phyloP scores from a whole-genome alignment of 30 jellyfish, hydroid and myxozoan genomes.

The Catostylus mosaicus region DNA sequence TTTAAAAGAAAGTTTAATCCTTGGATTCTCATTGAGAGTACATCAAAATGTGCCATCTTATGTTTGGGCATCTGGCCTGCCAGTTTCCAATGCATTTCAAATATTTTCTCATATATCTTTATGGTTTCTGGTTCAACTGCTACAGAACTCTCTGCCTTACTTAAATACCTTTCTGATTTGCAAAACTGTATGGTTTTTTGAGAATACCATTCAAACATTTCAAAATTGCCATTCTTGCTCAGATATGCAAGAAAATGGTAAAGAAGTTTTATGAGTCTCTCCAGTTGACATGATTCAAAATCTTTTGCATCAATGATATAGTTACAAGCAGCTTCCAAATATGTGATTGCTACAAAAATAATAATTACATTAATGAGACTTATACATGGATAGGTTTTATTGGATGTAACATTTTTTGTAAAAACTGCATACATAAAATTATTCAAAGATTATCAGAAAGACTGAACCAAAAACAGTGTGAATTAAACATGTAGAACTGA shows the following conservation, averaged over 20 bases:
- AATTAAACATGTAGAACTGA: too few relatives aligned
- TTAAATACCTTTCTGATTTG: neutral
- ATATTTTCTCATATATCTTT: constrained; percentile 25
- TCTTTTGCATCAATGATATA: neutral
- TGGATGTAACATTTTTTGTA: too few relatives aligned
- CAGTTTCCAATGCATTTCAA: constrained; percentile 68
- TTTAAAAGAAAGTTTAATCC: constrained; percentile 18
- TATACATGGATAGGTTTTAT: too few relatives aligned
- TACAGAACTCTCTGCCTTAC: neutral
- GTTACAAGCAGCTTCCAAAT: constrained; percentile 16
- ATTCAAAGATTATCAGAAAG: too few relatives aligned
- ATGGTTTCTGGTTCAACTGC: neutral
- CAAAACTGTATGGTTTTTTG: constrained; percentile 17
- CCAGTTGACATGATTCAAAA: constrained; percentile 35
- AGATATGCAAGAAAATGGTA: constrained; percentile 58
- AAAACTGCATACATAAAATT: too few relatives aligned
- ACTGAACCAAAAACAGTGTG: too few relatives aligned
- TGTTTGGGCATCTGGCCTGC: constrained; percentile 13
- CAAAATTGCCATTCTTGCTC: constrained; percentile 2
- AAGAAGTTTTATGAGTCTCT: constrained; percentile 37
- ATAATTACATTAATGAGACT: too few relatives aligned
- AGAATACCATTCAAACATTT: constrained; percentile 32
- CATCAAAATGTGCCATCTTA: neutral
- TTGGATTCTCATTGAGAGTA: constrained; percentile 5
- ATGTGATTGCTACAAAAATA: constrained; percentile 28